Base-by-base conservation (phyloP, 2,113 vertebrate genomes). In the Strigops habroptila region DNA sequence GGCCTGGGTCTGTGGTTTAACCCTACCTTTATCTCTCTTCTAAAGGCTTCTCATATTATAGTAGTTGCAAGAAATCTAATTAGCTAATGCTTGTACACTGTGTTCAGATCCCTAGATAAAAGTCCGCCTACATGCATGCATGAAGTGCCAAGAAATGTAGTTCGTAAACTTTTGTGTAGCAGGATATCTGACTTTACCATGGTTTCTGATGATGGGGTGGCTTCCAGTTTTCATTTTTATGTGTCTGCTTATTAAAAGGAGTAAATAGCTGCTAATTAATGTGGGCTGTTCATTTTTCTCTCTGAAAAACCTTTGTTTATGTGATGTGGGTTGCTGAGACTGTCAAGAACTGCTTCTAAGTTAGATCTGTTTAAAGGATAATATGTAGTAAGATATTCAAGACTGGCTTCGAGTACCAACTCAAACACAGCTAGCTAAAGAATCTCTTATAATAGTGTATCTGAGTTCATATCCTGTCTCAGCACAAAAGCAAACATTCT, bases 211-310 rank as follows among this genome's bases (percentile, higher is more conserved):
- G 80, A 33, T 87, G 60, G 33, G 53, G n/a, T 60, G 52, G 53
- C 67, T 91, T 64, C 52, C n/a, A 64, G 52, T 57, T 87, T 88
- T 74, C 39, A 21, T 79, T 94, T 86, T 49, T 33, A 21, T 0
- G 11, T 2, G 1, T 80, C 88, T 84, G n/a, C 49, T 69, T 87
- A 53, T 92, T 65, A 43, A 75, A 88, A 65, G 35, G 49, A 84
- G 33, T 57, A 88, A 96, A 95, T 27, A 94, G 65, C 69, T 92
- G 69, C 86, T 91, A 89, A 91, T 94, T 96, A 89, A 91, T 18
- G 14, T 1, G 6, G 43, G 37, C 31, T 65, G 49, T 30, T 95
- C 13, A 5, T 84, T 87, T 62, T 75, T 70, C n/a, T 35, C 31
- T 37, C 48, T 59, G 33, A 43, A 78, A 94, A 70, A 41, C 18